Conservation (phyloP, 2,888 invertebrate genomes). For the Steinernema carpocapsae region DNA sequence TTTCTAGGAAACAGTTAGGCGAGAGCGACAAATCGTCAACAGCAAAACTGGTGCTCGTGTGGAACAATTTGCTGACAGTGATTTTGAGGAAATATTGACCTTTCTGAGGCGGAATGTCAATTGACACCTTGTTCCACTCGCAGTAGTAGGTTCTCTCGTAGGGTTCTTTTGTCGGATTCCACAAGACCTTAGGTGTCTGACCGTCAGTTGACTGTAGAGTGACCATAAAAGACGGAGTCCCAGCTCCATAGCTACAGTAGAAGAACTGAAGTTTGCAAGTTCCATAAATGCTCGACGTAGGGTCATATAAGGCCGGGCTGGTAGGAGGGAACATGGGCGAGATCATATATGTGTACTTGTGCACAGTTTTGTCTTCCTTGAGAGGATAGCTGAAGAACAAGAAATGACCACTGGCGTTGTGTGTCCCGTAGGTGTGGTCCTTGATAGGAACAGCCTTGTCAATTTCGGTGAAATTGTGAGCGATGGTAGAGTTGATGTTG, state of each 20-base stretch:
- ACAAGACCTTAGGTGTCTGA: constrained; percentile 44
- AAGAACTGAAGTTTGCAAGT: constrained; percentile 33
- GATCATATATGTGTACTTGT: constrained; percentile 34
- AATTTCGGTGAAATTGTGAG: neutral
- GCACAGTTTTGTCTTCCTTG: constrained; percentile 27
- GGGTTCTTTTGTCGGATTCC: constrained; percentile 48
- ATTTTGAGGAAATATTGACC: constrained; percentile 49
- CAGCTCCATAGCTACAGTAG: constrained; percentile 8
- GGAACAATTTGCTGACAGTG: constrained; percentile 49
- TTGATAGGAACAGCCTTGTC: neutral
- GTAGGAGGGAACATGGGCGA: constrained; percentile 46
- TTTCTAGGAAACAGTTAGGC: constrained; percentile 50
- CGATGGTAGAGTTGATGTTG: neutral
- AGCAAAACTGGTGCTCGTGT: constrained; percentile 38
- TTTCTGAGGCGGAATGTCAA: constrained; percentile 38
- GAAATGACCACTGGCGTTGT: constrained; percentile 46
- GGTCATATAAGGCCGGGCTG: neutral
- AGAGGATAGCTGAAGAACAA: constrained; percentile 50
- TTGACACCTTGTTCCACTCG: constrained; percentile 46
- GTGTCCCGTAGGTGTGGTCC: constrained; percentile 16
- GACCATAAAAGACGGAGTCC: neutral
- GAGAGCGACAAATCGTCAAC: constrained; percentile 53
- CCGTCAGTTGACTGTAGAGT: neutral
- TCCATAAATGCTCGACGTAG: constrained; percentile 38
- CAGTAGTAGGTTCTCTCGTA: constrained; percentile 44